phyloP scores from a whole-genome alignment of 2,888 invertebrate species.

The Rhamnusium bicolor region DNA sequence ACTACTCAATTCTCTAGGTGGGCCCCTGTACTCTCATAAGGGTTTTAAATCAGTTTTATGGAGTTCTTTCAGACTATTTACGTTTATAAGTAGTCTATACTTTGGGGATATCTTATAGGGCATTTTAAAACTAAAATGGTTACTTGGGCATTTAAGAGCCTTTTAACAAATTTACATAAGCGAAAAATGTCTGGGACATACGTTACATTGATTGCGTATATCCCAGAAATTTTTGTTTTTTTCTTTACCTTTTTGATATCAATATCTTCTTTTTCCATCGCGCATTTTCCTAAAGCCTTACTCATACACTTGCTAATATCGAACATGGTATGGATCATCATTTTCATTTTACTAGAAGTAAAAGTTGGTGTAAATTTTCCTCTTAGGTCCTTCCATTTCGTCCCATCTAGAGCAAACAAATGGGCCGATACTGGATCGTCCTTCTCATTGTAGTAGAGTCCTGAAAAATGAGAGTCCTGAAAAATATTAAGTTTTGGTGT shows the following conservation, averaged over 20 bases:
- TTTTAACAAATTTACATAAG: too few species aligned
- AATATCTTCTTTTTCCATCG: slow-evolving; percentile 53
- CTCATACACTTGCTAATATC: slow-evolving; percentile 58
- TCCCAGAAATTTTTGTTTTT: too few species aligned
- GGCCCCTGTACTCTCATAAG: too few species aligned
- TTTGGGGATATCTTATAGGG: too few species aligned
- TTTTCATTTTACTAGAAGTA: slow-evolving; percentile 67
- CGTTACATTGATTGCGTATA: too few species aligned
- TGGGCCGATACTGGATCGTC: slow-evolving; percentile 69
- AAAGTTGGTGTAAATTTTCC: slow-evolving; percentile 65
- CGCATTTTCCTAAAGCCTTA: slow-evolving; percentile 48
- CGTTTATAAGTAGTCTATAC: too few species aligned
- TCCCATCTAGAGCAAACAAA: slow-evolving; percentile 73
- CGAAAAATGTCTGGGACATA: too few species aligned
- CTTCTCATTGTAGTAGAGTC: slow-evolving; percentile 57
- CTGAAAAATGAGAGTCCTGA: slow-evolving; percentile 36
- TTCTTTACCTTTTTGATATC: slow-evolving; percentile 64
- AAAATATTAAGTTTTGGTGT: not conserved
- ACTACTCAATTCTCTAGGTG: too few species aligned
- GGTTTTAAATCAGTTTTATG: too few species aligned
- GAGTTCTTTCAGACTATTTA: too few species aligned
- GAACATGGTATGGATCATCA: slow-evolving; percentile 63
- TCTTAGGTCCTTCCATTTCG: slow-evolving; percentile 76
- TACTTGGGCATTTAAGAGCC: too few species aligned
- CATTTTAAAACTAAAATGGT: too few species aligned